A percentile compares a stretch with the other conserved stretches of the same genome.
These are phyloP conservation scores for Exephanes ischioxanthus DNA, from an alignment of 2,888 invertebrate genomes.

Conservation along the genomic window DNA sequence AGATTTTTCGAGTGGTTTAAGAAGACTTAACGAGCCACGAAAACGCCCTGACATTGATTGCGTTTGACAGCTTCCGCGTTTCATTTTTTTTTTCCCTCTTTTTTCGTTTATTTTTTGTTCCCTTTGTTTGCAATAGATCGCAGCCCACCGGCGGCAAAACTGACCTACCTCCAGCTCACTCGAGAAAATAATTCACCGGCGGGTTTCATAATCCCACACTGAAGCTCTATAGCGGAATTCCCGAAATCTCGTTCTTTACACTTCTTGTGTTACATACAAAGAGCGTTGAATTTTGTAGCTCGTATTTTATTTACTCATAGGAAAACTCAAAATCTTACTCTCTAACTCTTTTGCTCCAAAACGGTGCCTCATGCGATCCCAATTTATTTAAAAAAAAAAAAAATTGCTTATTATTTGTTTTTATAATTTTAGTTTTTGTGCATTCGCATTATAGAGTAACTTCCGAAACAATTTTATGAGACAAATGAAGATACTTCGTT, in stretches of 20 bases:
- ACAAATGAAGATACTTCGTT: neutral
- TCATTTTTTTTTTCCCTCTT: slow-evolving; percentile 45
- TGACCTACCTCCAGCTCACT: slow-evolving; percentile 64
- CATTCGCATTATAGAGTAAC: no score
- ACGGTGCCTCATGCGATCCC: no score
- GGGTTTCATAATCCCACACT: slow-evolving; percentile 61
- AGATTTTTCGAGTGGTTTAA: slow-evolving; percentile 61
- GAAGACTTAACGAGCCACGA: slow-evolving; percentile 69
- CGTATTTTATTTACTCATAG: neutral
- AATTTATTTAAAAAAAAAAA: no score
- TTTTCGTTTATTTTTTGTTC: slow-evolving; percentile 62
- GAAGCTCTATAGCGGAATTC: slow-evolving; percentile 61
- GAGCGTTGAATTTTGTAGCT: neutral
- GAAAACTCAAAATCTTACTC: neutral
- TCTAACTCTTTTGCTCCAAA: neutral
- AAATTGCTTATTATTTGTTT: no score
- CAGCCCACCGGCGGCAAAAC: slow-evolving; percentile 36
- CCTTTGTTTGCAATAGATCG: slow-evolving; percentile 53
- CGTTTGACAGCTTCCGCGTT: slow-evolving; percentile 81
- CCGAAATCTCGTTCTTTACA: slow-evolving; percentile 45
- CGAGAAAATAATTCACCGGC: slow-evolving; percentile 61
- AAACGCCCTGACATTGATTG: slow-evolving; percentile 76
- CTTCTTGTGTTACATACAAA: slow-evolving; percentile 19
- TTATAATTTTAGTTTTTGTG: no score
- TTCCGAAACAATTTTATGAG: neutral